Conservation (phyloP, 1,140 invertebrate genomes). For the Sinonovacula constricta region DNA sequence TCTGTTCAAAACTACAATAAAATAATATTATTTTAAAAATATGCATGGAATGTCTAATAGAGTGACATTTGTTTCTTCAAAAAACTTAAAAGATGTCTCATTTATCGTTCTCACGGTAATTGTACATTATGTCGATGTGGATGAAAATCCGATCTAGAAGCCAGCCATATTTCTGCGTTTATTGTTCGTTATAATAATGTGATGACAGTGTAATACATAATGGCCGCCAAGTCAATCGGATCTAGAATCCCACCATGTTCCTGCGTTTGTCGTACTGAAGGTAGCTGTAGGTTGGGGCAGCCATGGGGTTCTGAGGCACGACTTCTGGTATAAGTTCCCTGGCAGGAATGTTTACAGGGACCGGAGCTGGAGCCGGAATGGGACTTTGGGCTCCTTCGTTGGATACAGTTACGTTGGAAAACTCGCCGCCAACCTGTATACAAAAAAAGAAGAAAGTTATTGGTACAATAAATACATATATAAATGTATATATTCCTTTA, state of each 20-base stretch:
- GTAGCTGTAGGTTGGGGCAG: slow-evolving; percentile 21
- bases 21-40: no score
- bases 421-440: slow-evolving; percentile 34
- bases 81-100: no score
- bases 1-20: no score
- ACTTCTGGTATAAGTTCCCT: slow-evolving; percentile 20
- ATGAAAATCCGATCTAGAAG: no score
- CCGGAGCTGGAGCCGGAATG: background rate
- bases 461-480: background rate
- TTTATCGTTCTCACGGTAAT: no score
- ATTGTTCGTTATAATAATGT: no score
- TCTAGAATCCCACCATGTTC: slow-evolving; percentile 37
- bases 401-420: slow-evolving; percentile 17
- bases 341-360: background rate
- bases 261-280: slow-evolving; percentile 27
- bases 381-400: background rate
- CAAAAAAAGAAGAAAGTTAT: background rate
- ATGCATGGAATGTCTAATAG: no score
- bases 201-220: no score
- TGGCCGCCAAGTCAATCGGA: no score
- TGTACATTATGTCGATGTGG: no score
- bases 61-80: no score
- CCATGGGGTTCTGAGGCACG: slow-evolving; percentile 4
- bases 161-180: no score
- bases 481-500: background rate